Evolutionary conservation across 2,113 vertebrate genomes (phyloP).

Genomic region (Melanotaenia duboulayi): DNA sequence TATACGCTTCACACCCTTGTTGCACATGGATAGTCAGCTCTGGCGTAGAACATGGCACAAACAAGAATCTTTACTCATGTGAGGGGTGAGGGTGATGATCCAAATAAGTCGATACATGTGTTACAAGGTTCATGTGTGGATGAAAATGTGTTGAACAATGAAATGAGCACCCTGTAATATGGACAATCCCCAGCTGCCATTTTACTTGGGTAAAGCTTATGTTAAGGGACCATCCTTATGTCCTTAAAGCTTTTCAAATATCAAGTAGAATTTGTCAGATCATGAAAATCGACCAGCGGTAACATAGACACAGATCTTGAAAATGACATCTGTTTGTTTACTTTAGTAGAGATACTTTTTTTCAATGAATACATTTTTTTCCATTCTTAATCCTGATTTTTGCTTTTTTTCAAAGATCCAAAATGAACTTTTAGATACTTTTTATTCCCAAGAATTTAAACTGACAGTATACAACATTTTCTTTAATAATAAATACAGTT

Average conservation of each 20-base stretch:
- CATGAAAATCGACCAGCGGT: not conserved
- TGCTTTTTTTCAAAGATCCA: not conserved
- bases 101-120: slow-evolving; percentile 41
- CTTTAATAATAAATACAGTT: no score
- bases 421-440: not conserved
- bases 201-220: slow-evolving; percentile 14
- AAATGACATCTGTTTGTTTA: not conserved
- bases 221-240: not conserved
- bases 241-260: not conserved
- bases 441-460: not conserved
- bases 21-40: slow-evolving; percentile 27
- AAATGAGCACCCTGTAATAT: not conserved
- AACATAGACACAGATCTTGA: not conserved
- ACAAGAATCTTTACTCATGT: slow-evolving; percentile 14
- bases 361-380: not conserved
- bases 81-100: slow-evolving; percentile 45
- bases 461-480: not conserved
- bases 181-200: not conserved
- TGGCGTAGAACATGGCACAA: not conserved
- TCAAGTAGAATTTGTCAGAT: not conserved
- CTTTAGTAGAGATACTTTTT: not conserved
- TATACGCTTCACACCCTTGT: slow-evolving; percentile 26
- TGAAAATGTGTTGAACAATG: slow-evolving; percentile 36
- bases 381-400: not conserved
- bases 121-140: slow-evolving; percentile 34